These are phyloP conservation scores for Adela reaumurella DNA, from an alignment of 2,888 invertebrate species.

Conservation along the genomic window DNA sequence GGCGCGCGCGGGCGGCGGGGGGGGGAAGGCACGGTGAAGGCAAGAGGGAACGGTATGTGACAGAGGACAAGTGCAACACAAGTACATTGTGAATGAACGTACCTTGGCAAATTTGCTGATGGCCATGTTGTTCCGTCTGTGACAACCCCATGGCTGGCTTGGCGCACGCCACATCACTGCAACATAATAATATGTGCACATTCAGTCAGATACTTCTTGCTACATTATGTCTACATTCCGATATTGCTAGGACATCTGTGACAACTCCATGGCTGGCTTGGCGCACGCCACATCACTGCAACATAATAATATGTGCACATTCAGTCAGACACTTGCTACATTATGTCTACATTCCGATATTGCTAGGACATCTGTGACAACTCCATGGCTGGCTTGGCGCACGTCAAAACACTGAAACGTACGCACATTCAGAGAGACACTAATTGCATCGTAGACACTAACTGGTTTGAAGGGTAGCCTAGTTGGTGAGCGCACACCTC, in stretches of 20 bases:
- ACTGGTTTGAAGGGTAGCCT: no score
- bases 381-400: constrained; percentile 10
- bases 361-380: no score
- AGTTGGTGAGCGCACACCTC: no score
- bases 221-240: not conserved
- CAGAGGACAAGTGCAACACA: no score
- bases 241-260: no score
- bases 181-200: constrained; percentile 8
- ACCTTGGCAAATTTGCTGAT: constrained; percentile 7
- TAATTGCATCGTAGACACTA: not conserved
- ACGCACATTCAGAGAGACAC: not conserved
- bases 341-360: not conserved
- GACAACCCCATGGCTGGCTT: constrained; percentile 43
- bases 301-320: constrained; percentile 6
- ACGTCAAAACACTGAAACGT: constrained; percentile 43
- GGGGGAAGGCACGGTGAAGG: no score
- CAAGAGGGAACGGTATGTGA: no score
- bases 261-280: no score
- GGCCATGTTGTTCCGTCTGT: constrained; percentile 23
- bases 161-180: constrained; percentile 49
- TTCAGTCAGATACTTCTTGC: not conserved
- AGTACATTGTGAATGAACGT: no score
- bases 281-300: constrained; percentile 45
- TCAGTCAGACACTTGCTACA: constrained; percentile 1
- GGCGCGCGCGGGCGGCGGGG: no score